A percentile compares a stretch with the other conserved stretches of the same genome.
These are phyloP conservation scores for Therioaphis trifolii DNA, from an alignment of 2,888 invertebrate genomes.

Conservation along the genomic window DNA sequence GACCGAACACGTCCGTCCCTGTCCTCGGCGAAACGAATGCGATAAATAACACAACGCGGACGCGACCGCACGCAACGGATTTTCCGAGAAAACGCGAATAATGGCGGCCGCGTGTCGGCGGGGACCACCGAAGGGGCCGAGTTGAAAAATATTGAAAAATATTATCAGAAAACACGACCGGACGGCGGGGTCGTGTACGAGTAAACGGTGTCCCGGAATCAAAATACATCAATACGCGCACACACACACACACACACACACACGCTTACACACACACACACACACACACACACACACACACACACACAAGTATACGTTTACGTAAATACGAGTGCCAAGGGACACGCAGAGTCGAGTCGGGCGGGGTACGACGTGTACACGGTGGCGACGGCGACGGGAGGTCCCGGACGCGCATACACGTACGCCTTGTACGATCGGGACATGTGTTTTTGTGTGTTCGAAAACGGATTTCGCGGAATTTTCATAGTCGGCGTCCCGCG, in stretches of 20 bases:
- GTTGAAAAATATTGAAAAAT: neutral
- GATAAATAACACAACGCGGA: too few species aligned
- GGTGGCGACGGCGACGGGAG: conserved; percentile 26
- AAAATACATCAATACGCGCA: too few species aligned
- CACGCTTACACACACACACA: too few species aligned
- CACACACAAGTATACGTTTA: too few species aligned
- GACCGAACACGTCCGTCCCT: too few species aligned
- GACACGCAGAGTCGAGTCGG: too few species aligned
- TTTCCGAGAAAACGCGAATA: conserved; percentile 17
- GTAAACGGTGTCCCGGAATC: too few species aligned
- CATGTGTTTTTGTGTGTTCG: conserved; percentile 37
- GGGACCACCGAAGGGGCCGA: too few species aligned
- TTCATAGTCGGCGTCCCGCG: neutral
- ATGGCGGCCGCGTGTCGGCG: neutral
- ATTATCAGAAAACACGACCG: conserved; percentile 1
- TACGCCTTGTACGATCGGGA: neutral
- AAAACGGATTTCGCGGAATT: conserved; percentile 51
- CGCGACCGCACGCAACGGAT: conserved; percentile 18
- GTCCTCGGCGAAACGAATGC: too few species aligned
- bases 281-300: too few species aligned
- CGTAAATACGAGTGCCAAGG: too few species aligned
- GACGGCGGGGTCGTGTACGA: too few species aligned
- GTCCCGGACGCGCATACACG: neutral
- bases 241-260: neutral
- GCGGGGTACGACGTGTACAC: neutral